A percentile compares a stretch with the other conserved stretches of the same genome.
phyloP scores from a whole-genome alignment of 2,797 vertebrate genomes.

The Gymnodraco acuticeps region DNA sequence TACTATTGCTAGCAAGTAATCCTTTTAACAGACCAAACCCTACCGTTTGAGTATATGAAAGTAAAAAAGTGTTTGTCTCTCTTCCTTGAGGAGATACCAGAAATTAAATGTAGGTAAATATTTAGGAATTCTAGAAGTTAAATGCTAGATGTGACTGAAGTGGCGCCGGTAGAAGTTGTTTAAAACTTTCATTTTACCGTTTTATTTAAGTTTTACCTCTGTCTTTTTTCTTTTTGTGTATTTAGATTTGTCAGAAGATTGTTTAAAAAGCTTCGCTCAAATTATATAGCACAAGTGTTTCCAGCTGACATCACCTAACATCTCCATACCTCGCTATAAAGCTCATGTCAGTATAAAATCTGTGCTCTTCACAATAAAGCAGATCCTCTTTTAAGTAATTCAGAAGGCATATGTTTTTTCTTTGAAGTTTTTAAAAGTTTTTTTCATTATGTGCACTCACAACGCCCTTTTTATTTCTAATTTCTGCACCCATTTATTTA shows the following conservation, averaged over 20 bases:
- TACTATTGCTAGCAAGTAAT: neutral
- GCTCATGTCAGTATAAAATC: neutral
- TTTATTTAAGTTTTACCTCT: constrained; percentile 6
- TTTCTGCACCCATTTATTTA: constrained; percentile 56
- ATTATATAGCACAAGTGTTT: constrained; percentile 23
- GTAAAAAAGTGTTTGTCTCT: constrained; percentile 4
- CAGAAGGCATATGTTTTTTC: neutral
- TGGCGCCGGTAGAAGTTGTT: constrained; percentile 1
- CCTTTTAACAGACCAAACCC: neutral
- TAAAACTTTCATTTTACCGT: neutral
- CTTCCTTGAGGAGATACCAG: neutral
- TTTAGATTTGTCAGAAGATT: constrained; percentile 30
- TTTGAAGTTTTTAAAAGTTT: neutral
- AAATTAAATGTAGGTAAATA: constrained; percentile 6
- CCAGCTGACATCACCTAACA: constrained; percentile 27
- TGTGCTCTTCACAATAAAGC: neutral
- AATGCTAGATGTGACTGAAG: constrained; percentile 1
- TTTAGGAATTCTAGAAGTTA: constrained; percentile 10
- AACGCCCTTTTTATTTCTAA: constrained; percentile 33
- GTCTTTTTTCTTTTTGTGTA: neutral
- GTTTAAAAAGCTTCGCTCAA: constrained; percentile 13
- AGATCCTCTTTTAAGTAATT: neutral
- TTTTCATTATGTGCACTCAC: constrained; percentile 13
- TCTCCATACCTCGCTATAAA: constrained; percentile 15
- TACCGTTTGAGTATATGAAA: constrained; percentile 2